Evolutionary conservation across 2,797 vertebrate species (phyloP).

Genomic region (Acropternis orthonyx): DNA sequence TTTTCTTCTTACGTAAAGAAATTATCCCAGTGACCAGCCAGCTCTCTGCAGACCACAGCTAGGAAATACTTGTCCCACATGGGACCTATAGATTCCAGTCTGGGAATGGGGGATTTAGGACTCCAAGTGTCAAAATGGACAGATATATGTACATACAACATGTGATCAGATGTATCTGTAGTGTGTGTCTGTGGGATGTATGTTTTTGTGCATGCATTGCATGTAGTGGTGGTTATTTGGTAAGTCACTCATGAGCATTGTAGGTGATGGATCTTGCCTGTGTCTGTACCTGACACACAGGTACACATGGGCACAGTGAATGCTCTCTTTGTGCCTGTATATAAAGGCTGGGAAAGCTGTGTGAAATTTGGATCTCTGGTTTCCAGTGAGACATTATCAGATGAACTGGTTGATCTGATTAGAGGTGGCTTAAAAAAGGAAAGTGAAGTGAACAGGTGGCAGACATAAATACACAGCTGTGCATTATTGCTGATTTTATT

Average conservation of each 20-base stretch:
- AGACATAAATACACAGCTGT: conserved; percentile 64
- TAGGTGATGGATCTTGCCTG: neutral
- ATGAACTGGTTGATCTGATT: conserved; percentile 40
- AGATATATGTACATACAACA: neutral
- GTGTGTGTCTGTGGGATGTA: neutral
- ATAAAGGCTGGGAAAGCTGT: neutral
- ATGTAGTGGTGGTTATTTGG: neutral
- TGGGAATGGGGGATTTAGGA: neutral
- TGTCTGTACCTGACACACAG: neutral
- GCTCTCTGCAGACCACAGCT: neutral
- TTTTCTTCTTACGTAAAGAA: neutral
- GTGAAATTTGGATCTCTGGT: neutral
- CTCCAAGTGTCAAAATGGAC: neutral
- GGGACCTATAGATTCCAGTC: neutral
- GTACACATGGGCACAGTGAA: neutral
- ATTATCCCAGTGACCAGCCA: neutral
- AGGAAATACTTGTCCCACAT: accelerated
- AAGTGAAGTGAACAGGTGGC: conserved; percentile 63
- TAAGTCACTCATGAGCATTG: accelerated
- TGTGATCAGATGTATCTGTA: neutral
- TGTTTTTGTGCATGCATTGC: neutral
- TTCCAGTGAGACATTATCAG: neutral
- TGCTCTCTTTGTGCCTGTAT: neutral
- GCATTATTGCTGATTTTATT: conserved; percentile 60
- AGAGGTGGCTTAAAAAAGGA: conserved; percentile 41